A percentile compares a stretch with the other conserved stretches of the same genome.
These are phyloP conservation scores for Tokudaia muenninki DNA, from an alignment of 2,797 vertebrate genomes.

Conservation along the genomic window DNA sequence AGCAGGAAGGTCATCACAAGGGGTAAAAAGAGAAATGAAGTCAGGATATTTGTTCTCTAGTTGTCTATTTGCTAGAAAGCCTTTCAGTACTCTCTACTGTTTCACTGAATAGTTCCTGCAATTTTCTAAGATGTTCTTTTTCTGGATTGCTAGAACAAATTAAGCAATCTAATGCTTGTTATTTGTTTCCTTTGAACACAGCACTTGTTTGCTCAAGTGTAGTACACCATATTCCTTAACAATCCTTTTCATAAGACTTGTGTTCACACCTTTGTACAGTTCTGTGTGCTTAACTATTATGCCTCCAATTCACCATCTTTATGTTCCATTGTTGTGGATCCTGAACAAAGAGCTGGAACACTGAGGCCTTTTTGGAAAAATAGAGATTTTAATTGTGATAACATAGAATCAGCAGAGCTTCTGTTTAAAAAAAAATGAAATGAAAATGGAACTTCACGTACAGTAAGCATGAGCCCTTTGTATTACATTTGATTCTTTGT, in stretches of 20 bases:
- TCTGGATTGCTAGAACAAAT: not conserved
- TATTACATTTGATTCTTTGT: not conserved
- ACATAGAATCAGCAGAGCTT: too few species aligned
- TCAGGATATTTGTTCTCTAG: not conserved
- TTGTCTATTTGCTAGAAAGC: not conserved
- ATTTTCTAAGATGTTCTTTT: not conserved
- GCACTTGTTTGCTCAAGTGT: not conserved
- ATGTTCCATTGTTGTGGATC: not conserved
- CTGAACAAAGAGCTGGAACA: not conserved
- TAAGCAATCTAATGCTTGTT: not conserved
- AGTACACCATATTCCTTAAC: not conserved
- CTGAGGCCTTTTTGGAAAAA: not conserved
- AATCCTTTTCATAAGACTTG: not conserved
- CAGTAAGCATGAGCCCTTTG: not conserved
- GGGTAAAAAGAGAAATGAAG: not conserved
- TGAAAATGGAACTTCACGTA: not conserved
- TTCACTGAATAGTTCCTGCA: not conserved
- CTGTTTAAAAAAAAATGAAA: not conserved
- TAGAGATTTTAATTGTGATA: not conserved
- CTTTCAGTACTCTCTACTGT: not conserved
- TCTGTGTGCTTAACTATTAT: not conserved
- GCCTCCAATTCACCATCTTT: not conserved
- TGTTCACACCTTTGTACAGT: not conserved
- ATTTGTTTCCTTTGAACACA: not conserved
- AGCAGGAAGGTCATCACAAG: not conserved